Percentiles rank a stretch among this genome's conserved stretches.
Conservation (phyloP, 1,140 invertebrate species). For the Habropoda laboriosa region DNA sequence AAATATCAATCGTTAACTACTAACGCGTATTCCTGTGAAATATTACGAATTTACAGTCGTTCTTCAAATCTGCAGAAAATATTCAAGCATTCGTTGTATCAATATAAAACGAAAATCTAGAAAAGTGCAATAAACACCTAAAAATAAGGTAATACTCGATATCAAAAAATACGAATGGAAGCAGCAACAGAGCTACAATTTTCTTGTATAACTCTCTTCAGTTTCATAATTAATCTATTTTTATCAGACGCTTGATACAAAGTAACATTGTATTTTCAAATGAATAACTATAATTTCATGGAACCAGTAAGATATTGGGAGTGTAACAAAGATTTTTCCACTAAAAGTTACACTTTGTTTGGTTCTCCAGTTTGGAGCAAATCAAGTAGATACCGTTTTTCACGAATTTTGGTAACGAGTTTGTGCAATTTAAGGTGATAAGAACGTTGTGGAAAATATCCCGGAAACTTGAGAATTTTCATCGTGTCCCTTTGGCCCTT, state of each 20-base stretch:
- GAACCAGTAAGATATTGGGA: not conserved
- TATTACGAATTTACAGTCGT: not conserved
- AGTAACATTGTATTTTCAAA: not conserved
- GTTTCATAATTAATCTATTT: too few species aligned
- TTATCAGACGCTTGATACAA: too few species aligned
- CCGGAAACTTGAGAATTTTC: conserved; percentile 1
- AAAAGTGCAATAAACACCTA: accelerated
- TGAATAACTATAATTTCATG: not conserved
- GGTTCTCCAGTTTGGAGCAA: not conserved
- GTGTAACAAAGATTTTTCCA: not conserved
- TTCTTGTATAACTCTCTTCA: too few species aligned
- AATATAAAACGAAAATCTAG: not conserved
- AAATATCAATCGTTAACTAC: too few species aligned
- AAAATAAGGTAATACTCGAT: not conserved
- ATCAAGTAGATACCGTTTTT: not conserved
- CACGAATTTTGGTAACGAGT: not conserved
- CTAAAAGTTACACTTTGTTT: too few species aligned
- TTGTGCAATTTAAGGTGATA: not conserved
- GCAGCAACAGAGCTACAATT: not conserved
- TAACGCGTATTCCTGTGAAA: not conserved
- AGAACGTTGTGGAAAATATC: not conserved
- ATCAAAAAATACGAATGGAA: accelerated
- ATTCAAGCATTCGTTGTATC: accelerated
- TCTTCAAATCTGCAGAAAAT: not conserved
- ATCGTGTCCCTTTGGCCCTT: conserved; percentile 17